Percentiles rank a stretch among this genome's conserved stretches.
phyloP scores from a whole-genome alignment of 1,140 invertebrate genomes.

The Lucilia cuprina region DNA sequence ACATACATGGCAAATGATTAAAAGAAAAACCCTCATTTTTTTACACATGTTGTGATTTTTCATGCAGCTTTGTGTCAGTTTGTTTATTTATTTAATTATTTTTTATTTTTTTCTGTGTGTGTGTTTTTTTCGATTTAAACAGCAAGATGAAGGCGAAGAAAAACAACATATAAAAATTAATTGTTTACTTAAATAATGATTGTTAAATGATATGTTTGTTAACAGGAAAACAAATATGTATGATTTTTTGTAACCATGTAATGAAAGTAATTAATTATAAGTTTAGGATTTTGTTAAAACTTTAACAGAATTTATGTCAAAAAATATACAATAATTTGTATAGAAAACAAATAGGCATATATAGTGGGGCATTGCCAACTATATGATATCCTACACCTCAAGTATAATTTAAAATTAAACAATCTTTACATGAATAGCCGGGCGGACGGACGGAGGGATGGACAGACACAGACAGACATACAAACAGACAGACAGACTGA shows the following conservation, averaged over 20 bases:
- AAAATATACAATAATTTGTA: neutral
- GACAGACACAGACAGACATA: too few relatives aligned
- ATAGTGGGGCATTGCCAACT: too few relatives aligned
- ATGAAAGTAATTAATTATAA: neutral
- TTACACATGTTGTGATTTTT: neutral
- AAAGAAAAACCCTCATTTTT: neutral
- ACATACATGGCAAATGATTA: neutral
- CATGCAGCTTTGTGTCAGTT: neutral
- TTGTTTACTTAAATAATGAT: conserved; percentile 9
- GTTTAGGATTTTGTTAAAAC: neutral
- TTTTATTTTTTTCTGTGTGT: neutral
- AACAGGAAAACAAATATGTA: neutral
- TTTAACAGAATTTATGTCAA: neutral
- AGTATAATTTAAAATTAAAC: too few relatives aligned
- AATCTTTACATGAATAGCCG: too few relatives aligned
- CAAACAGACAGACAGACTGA: too few relatives aligned
- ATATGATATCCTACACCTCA: too few relatives aligned
- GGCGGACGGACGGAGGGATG: too few relatives aligned
- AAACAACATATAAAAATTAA: neutral
- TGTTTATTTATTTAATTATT: neutral
- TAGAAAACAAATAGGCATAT: too few relatives aligned
- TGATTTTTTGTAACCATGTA: neutral
- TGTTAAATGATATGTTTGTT: neutral
- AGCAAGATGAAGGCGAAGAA: neutral
- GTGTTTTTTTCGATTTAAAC: neutral